Base-by-base conservation (phyloP, 1,140 invertebrate genomes). In the Oryctes rhinoceros region DNA sequence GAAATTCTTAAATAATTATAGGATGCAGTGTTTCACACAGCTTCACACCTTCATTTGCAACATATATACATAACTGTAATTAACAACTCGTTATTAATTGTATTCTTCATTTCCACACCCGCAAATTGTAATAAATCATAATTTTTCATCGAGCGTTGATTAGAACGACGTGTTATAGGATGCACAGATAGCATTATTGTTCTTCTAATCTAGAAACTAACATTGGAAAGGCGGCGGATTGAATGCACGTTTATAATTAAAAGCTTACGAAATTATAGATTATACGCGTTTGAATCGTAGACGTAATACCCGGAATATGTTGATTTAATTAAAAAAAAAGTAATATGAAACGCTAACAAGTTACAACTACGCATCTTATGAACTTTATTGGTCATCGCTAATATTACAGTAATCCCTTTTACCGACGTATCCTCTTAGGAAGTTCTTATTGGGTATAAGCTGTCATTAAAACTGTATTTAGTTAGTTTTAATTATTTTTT, bases 401-500 rank as follows among this genome's bases (percentile, higher is more conserved):
- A 59, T 44, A 44, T 10, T 44, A 59, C 15, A 18, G 15, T 59
- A 59, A 59, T 59, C 5, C 3, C n/a, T 18, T 6, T n/a, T 59
- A 59, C 18, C 18, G 15, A 59, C 15, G 15, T 59, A 59, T 59
- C 53, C 53, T n/a, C 53, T n/a, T 59, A 59, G 53, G 53, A 59
- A 59, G 53, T 59, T 59, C 53, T 59, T 59, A 59, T 59, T 18
- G 15, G 18, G 15, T 18, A 59, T 59, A 59, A 18, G 39, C 53
- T 59, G 53, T 59, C 53, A 59, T 59, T 59, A 59, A 59, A 59
- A 59, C 53, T 59, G 53, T 59, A 59, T 59, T 59, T 18, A 59
- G 53, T 18, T 15, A 15, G 5, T 18, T 59, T 59, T 59, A 59
- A 59, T 59, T 59, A 59, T 59, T 59, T 59, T 59, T 59, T 44